Base-by-base conservation (phyloP, 30 jellyfish, hydroid and myxozoan genomes). In the Cassiopea andromeda region DNA sequence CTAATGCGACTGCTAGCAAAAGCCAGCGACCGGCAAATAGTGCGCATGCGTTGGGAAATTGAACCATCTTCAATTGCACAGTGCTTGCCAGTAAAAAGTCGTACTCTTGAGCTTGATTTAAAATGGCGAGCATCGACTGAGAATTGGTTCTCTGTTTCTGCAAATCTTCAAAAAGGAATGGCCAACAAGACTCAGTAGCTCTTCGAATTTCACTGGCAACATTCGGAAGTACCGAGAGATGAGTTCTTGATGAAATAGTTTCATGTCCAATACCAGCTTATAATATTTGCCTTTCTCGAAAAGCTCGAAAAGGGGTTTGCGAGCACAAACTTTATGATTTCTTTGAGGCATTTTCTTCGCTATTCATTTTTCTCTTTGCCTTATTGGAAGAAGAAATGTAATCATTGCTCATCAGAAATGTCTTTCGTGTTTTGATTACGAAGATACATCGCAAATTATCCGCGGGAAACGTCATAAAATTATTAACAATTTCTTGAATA, bases 21-120 rank as follows among this genome's bases (percentile, higher is more conserved):
- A 83, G 1, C 83, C 91, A 66, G 93, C 93, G 81, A 85, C 88
- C 93, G 59, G 78, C 80, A 80, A 74, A 18, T 85, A 72, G 81
- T 71, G 87, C 4, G 75, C 93, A 74, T 72, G 93, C 93, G 88
- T 80, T 75, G 67, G 64, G 93, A 46, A 85, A 88, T 85, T 85
- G 50, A 72, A 67, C 70, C 48, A 75, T 49, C 88, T 85, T 85
- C 69, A 85, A 74, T 88, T 70, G 72, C 58, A 18, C 87, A 75
- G 93, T 81, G 93, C 47, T 85, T 81, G 80, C 93, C 93, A 85
- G 93, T 88, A 46, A 85, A 85, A 13, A 85, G 57, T 71, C 69
- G 71, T 75, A 15, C 58, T 44, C 76, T 38, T 43, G 72, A n/a
- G 46, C 91, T 45, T 19, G 1, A 83, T 85, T 54, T 67, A 85